Evolutionary conservation across 1,140 invertebrate genomes (phyloP).

Genomic region (Cyrtorhinus lividipennis): DNA sequence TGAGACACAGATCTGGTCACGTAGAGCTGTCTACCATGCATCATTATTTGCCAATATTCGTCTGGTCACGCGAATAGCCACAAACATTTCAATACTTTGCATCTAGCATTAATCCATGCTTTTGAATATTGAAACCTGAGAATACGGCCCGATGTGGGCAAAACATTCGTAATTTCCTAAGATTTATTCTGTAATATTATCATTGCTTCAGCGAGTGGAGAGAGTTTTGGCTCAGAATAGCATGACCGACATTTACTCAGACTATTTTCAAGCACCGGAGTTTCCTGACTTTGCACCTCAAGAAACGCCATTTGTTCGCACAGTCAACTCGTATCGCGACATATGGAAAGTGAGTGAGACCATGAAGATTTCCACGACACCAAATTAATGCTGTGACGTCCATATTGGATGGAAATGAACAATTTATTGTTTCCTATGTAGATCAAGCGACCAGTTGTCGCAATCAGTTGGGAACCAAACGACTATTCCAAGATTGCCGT

Average conservation of each 20-base stretch:
- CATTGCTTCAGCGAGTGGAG: slow-evolving; percentile 4
- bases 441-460: background rate
- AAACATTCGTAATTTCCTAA: too few species aligned
- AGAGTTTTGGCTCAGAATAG: slow-evolving; percentile 10
- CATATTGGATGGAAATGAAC: background rate
- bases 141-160: too few species aligned
- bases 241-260: slow-evolving; percentile 5
- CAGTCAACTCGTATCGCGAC: background rate
- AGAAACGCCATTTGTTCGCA: background rate
- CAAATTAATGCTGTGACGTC: background rate
- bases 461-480: slow-evolving; percentile 3
- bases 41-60: too few species aligned
- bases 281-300: background rate
- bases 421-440: background rate
- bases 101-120: too few species aligned
- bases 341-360: background rate
- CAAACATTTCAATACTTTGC: too few species aligned
- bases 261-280: slow-evolving; percentile 2
- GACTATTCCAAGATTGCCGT: background rate
- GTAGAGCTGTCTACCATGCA: too few species aligned
- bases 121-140: too few species aligned
- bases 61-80: too few species aligned
- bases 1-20: too few species aligned
- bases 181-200: too few species aligned
- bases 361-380: background rate